A percentile compares a stretch with the other conserved stretches of the same genome.
phyloP scores from a whole-genome alignment of 1,140 invertebrate species.

The Drosophila punjabiensis region DNA sequence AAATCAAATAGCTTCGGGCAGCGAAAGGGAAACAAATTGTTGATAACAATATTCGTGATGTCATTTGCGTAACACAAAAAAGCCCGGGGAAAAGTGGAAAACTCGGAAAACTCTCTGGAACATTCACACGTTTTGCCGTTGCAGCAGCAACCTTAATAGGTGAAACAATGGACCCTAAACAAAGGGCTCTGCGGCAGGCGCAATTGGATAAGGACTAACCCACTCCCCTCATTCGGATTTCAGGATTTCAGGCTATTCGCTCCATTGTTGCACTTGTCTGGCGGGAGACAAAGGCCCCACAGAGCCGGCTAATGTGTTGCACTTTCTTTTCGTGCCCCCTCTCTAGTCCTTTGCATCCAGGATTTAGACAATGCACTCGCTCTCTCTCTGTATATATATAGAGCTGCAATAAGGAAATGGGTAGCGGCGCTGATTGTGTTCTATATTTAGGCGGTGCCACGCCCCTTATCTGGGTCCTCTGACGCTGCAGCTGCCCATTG shows the following conservation, averaged over 20 bases:
- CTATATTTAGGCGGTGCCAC: constrained; percentile 63
- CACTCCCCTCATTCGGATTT: constrained; percentile 10
- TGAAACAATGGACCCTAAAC: constrained; percentile 37
- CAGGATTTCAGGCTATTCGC: constrained; percentile 29
- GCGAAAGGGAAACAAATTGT: constrained; percentile 22
- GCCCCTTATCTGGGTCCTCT: constrained; percentile 42
- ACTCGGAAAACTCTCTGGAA: background rate
- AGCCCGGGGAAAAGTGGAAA: background rate
- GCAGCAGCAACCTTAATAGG: constrained; percentile 47
- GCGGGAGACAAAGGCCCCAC: constrained; percentile 55
- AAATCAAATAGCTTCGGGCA: constrained; percentile 41
- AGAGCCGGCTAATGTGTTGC: constrained; percentile 73
- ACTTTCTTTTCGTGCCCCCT: constrained; percentile 48
- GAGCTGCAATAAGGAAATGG: constrained; percentile 43
- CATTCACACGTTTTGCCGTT: constrained; percentile 40
- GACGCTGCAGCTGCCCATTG: constrained; percentile 45
- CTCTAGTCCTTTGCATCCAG: constrained; percentile 9
- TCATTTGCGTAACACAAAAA: constrained; percentile 22
- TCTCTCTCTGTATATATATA: background rate
- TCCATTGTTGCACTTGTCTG: constrained; percentile 47
- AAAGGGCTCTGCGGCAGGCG: constrained; percentile 49
- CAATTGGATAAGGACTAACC: constrained; percentile 39
- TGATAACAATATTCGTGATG: constrained; percentile 34
- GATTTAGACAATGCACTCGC: constrained; percentile 42
- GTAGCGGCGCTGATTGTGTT: constrained; percentile 37